These are phyloP conservation scores for Scaptomyza cyrtandrae DNA, from an alignment of 2,888 invertebrate species.

Conservation along the genomic window DNA sequence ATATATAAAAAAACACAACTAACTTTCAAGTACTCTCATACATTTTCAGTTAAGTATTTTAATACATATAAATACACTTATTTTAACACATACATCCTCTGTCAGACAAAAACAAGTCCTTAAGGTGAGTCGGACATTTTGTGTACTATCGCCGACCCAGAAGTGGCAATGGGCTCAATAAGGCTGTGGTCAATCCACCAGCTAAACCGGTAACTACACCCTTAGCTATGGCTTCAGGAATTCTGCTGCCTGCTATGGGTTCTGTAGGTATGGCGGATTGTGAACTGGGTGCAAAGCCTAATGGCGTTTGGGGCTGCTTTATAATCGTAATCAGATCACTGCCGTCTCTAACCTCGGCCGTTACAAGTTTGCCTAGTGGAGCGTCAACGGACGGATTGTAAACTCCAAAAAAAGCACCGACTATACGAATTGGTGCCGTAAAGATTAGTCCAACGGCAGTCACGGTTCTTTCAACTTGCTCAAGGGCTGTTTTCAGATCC, in stretches of 20 bases:
- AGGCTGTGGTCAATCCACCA: background rate
- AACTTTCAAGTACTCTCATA: no score
- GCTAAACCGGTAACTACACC: background rate
- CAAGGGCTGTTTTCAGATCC: slow-evolving; percentile 19
- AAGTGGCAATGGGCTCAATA: background rate
- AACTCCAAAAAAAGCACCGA: slow-evolving; percentile 10
- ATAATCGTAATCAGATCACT: slow-evolving; percentile 50
- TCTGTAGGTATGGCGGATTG: background rate
- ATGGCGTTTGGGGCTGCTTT: slow-evolving; percentile 9
- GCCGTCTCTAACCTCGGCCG: slow-evolving; percentile 21
- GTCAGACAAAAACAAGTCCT: no score
- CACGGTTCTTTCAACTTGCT: slow-evolving; percentile 4
- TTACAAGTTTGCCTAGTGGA: background rate
- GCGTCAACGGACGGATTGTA: background rate
- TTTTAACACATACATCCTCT: no score
- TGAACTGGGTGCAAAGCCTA: background rate
- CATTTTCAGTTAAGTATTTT: no score
- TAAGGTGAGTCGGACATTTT: no score
- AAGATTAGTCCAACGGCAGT: slow-evolving; percentile 2
- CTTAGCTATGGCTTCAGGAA: background rate
- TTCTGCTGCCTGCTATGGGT: background rate
- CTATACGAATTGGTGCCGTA: background rate
- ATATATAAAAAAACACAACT: no score
- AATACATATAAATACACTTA: no score
- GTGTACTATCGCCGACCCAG: background rate